A percentile compares a stretch with the other conserved stretches of the same genome.
Conservation (phyloP, 2,113 vertebrate species). For the Poicephalus meyeri region DNA sequence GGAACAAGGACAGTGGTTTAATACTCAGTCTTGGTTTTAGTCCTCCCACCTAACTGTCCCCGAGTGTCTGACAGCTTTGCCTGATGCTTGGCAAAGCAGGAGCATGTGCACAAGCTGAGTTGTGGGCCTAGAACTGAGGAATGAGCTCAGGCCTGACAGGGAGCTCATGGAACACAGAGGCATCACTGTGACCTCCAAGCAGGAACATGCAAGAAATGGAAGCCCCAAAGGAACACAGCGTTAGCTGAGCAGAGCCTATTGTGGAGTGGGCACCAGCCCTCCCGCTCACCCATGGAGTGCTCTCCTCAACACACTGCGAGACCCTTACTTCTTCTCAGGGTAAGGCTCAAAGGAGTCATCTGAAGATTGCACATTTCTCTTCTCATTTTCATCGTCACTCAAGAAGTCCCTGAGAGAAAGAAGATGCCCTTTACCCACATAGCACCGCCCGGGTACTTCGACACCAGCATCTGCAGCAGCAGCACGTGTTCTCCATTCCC, state of each 20-base stretch:
- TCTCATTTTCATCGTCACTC: conserved; percentile 82
- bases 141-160: neutral
- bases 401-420: conserved; percentile 76
- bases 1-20: neutral
- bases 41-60: neutral
- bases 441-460: neutral
- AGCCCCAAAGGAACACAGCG: neutral
- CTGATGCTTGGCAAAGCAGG: neutral
- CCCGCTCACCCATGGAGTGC: neutral
- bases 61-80: neutral
- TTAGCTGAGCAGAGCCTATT: no score
- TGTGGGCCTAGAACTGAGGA: neutral
- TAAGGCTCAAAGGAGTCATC: conserved; percentile 85
- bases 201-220: neutral
- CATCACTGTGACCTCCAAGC: neutral
- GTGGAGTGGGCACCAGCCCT: neutral
- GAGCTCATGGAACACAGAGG: neutral
- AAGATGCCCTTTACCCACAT: neutral
- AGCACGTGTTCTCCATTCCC: neutral
- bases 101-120: accelerated
- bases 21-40: neutral
- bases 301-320: no score
- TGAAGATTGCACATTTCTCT: conserved; percentile 73
- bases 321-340: conserved; percentile 82
- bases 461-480: neutral